Evolutionary conservation across 2,113 vertebrate species (phyloP), one percentile per base, ranked within the genome.

Genomic region (Aleadryas rufinucha): DNA sequence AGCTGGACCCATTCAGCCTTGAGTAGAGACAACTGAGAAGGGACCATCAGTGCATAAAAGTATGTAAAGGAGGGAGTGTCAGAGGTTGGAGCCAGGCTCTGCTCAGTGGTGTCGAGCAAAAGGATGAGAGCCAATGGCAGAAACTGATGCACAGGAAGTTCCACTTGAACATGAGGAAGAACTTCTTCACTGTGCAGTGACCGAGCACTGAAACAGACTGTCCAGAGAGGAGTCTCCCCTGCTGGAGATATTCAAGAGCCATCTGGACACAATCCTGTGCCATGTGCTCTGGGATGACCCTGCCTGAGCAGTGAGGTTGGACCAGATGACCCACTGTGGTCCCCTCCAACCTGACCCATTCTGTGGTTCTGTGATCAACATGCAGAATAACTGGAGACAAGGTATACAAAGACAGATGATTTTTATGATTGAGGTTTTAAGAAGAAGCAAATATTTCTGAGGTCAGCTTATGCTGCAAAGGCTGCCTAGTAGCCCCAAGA

Each of bases 351-450:
- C 56, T 24, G 6, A 33, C 10, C 41, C 22, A 13, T 49, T 60
- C 33, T 20, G 11, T 26, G 56, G n/a, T 24, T 59, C 52, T 39
- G 47, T 83, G 41, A 83, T 49, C 63, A 77, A 84, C 33, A 82
- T 31, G 63, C 56, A 68, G 39, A 82, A 78, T 13, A 91, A 41
- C 50, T 49, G 16, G 16, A 78, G 30, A 69, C 15, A 81, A 70
- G 37, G 41, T 6, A 86, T 42, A 74, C 60, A 87, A 72, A 54
- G 42, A 88, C 27, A 59, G 49, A 1, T 52, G 52, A 60, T 68
- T 71, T 71, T 94, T 95, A 68, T 39, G 60, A 71, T 27, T 41
- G 69, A 95, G 24, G 52, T 84, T 94, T 89, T 84, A 84, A 84
- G 70, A 91, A 89, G 76, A 71, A 89, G 35, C 44, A 82, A 91